Conservation (phyloP, 2,888 invertebrate genomes). For the Empis stercorea region DNA sequence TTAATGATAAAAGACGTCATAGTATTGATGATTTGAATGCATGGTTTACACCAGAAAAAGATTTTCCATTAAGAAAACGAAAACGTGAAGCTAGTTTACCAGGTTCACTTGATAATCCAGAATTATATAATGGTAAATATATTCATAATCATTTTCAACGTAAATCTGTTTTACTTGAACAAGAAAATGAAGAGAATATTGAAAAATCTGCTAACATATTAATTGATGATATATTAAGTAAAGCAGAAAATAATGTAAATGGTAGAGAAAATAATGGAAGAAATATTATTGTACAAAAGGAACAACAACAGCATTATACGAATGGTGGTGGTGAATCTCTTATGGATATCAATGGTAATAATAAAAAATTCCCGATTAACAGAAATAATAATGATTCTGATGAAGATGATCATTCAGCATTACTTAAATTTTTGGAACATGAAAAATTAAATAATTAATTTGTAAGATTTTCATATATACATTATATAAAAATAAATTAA, state of each 20-base stretch:
- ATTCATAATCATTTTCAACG: background rate
- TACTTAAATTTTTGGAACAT: background rate
- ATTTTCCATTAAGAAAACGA: slow-evolving; percentile 6
- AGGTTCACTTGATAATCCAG: slow-evolving; percentile 2
- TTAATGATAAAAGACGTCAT: slow-evolving; percentile 10
- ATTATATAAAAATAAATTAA: too few species aligned
- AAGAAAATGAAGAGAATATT: background rate
- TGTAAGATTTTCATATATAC: too few species aligned
- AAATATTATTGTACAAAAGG: background rate
- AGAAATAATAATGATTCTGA: background rate
- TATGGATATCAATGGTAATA: too few species aligned
- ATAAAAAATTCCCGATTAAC: too few species aligned
- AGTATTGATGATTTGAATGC: slow-evolving; percentile 16
- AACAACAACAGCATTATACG: background rate
- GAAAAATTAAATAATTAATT: background rate
- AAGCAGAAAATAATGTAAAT: background rate
- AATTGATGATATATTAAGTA: background rate
- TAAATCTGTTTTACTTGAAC: background rate
- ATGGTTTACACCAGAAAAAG: slow-evolving; percentile 12
- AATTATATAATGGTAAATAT: background rate
- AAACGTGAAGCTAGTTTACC: slow-evolving; percentile 9
- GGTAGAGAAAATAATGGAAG: background rate
- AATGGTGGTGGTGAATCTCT: too few species aligned
- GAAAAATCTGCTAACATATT: background rate
- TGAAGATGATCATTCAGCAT: background rate